Base-by-base conservation (phyloP, 2,888 invertebrate species). In the Drosophila atripex region DNA sequence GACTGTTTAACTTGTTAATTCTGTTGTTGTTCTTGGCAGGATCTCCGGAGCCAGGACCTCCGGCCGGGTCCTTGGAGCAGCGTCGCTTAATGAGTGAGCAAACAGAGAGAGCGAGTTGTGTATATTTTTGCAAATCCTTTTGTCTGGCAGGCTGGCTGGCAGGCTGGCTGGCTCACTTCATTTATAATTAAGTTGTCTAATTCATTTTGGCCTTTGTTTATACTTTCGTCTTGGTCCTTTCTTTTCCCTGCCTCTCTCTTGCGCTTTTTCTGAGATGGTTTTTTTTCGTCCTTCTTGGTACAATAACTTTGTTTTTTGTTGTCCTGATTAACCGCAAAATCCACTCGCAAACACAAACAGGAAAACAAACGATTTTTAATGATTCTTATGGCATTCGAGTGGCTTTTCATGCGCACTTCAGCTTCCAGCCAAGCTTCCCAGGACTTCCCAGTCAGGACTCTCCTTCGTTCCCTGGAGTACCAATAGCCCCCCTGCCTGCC, bases 171-270 rank as follows among this genome's bases (percentile, higher is more conserved):
- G 21, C 30, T 28, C 56, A 80, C 83, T 75, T 87, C 89, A 87
- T 87, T 87, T 80, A 87, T 89, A 87, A 87, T 87, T 89, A 86
- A 87, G 89, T 87, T 89, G 87, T 89, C 89, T 87, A 89, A 87
- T 89, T 87, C 89, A 75, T 89, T 89, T 89, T 47, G 80, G 74
- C 78, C 74, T 77, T 86, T 88, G 78, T 85, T 82, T 69, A 78
- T 78, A 50, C 32, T 57, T 68, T 45, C 45, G 46, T 47, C 18
- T 38, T 57, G 18, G 21, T 14, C 35, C 21, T 32, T 8, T 38
- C 1, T 46, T 14, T 25, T 21, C 16, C n/a, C n/a, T n/a, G n/a
- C n/a, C n/a, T 45, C 5, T 55, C 21, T 47, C n/a, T n/a, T n/a
- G n/a, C n/a, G n/a, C n/a, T 12, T 21, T 11, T 18, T 12, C 7